Base-by-base conservation (phyloP, 2,888 invertebrate genomes). In the Octonoba sinensis region DNA sequence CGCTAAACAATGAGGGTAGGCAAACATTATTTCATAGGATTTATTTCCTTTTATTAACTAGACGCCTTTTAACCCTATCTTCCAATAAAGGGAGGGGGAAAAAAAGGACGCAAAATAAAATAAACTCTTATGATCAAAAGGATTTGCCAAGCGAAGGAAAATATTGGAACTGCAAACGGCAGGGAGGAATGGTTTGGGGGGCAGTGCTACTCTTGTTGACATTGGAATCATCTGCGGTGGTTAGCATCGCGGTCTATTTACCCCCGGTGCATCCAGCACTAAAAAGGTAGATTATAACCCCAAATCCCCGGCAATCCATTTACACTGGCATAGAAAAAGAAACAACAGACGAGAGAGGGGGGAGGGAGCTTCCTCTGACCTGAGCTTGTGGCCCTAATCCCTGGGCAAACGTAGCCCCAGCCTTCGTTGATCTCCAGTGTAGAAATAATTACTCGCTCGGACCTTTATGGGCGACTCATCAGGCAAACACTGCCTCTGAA, bases 261-360 rank as follows among this genome's bases (percentile, higher is more conserved):
- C 77, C 46, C 22, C 46, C 24, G 51, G 24, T 22, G 54, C 51
- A 36, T 49, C 66, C 54, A 72, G 69, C 51, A 59, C 78, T 79
- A 81, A 81, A 79, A 81, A 81, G 79, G 60, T 69, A 81, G 73
- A 81, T 81, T 81, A 81, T 81, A 73, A 69, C 79, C 73, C 73
- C 62, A 73, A 81, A 81, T 73, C 78, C 73, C 46, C 11, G 18
- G 56, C 69, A 73, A 73, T 66, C 79, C 79, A 73, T 81, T 81
- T 81, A 73, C 73, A 73, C 79, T 69, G 69, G 79, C 78, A 72
- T 59, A 60, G 72, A 72, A 72, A 59, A 72, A 62, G 73, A 69
- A 81, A 73, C 73, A 73, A 60, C 78, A 24, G 73, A n/a, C n/a
- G 72, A 57, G 46, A 20, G 27, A 22, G 27, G 27, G 20, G 18